Conservation (phyloP, 2,113 vertebrate genomes). For the Thamnaconus septentrionalis region DNA sequence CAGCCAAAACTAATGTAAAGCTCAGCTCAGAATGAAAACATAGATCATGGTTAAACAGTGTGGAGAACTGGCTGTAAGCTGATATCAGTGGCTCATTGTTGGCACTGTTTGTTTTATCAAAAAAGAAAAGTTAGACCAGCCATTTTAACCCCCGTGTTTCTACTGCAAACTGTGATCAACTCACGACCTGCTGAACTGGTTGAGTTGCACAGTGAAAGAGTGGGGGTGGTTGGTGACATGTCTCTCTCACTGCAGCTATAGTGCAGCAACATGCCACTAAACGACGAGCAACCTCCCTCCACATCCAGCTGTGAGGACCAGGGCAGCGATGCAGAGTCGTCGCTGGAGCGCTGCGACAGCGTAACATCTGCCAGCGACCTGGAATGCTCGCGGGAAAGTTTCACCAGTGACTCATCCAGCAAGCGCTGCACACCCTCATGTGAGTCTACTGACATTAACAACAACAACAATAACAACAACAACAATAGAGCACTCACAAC, state of each 20-base stretch:
- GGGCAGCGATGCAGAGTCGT: constrained; percentile 83
- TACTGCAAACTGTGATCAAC: too few species aligned
- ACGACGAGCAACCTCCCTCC: constrained; percentile 74
- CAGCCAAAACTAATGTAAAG: too few species aligned
- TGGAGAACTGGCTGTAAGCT: too few species aligned
- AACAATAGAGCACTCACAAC: too few species aligned
- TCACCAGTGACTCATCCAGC: constrained; percentile 88
- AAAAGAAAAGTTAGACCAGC: too few species aligned
- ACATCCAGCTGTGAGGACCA: constrained; percentile 80
- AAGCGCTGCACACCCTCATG: constrained; percentile 88
- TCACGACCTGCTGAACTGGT: background rate
- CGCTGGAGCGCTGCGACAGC: constrained; percentile 81
- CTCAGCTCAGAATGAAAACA: too few species aligned
- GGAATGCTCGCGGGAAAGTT: constrained; percentile 86
- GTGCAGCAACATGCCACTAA: constrained; percentile 72
- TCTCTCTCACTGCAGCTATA: background rate
- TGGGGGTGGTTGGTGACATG: background rate
- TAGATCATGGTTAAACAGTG: too few species aligned
- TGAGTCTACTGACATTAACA: constrained; percentile 65
- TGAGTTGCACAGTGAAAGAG: background rate
- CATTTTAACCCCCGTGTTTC: too few species aligned
- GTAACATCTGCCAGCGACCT: constrained; percentile 81
- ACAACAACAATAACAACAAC: too few species aligned
- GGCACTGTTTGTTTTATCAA: too few species aligned
- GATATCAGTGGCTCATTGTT: too few species aligned